These are phyloP conservation scores for Timandra comae DNA, from an alignment of 2,888 invertebrate genomes.

Conservation along the genomic window DNA sequence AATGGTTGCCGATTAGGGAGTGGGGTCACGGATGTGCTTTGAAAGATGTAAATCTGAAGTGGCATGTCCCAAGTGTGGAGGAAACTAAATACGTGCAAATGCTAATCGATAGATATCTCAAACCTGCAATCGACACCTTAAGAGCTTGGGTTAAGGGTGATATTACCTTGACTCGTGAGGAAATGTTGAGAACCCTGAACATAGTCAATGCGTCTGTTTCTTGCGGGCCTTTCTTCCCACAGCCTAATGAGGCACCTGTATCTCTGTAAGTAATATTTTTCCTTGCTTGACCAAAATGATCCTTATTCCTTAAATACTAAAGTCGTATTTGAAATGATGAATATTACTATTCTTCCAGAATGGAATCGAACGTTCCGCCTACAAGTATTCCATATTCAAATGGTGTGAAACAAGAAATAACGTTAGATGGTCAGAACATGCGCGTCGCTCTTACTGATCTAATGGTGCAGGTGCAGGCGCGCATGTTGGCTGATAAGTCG, in stretches of 20 bases:
- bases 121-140: conserved; percentile 79
- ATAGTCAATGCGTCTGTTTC: conserved; percentile 81
- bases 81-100: conserved; percentile 82
- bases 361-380: conserved; percentile 75
- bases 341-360: too few species aligned
- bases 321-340: too few species aligned
- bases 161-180: conserved; percentile 77
- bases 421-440: conserved; percentile 83
- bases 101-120: conserved; percentile 80
- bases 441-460: conserved; percentile 78
- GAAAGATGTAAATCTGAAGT: conserved; percentile 80
- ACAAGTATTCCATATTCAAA: conserved; percentile 68
- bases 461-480: conserved; percentile 79
- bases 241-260: conserved; percentile 80
- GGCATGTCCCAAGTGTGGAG: conserved; percentile 85
- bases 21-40: conserved; percentile 87
- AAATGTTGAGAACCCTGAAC: conserved; percentile 80
- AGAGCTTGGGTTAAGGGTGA: conserved; percentile 73
- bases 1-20: conserved; percentile 84
- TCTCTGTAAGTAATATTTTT: conserved; percentile 67
- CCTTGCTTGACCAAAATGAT: too few species aligned
- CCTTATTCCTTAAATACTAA: too few species aligned
- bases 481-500: conserved; percentile 80
- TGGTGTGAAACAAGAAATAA: conserved; percentile 54
- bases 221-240: conserved; percentile 80